Conservation (phyloP, 2,888 invertebrate genomes). For the Ophonus ardosiacus region DNA sequence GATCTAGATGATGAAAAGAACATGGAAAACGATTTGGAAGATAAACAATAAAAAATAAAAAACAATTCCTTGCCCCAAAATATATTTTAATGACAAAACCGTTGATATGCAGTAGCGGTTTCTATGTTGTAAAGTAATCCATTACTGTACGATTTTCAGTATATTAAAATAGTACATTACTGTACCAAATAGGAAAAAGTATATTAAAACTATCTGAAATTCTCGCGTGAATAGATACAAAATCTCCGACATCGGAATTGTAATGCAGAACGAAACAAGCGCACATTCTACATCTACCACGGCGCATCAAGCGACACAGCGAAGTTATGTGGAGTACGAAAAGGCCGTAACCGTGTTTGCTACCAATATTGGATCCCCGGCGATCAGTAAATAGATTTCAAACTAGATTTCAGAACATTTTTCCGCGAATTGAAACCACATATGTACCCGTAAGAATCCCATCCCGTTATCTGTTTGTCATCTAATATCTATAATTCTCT, state of each 20-base stretch:
- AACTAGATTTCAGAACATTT: conserved; percentile 61
- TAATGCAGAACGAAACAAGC: conserved; percentile 40
- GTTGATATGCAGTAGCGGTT: no score
- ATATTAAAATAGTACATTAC: no score
- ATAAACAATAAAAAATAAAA: no score
- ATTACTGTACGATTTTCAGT: no score
- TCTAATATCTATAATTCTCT: conserved; percentile 58
- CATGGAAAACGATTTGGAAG: no score
- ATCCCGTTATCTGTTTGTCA: conserved; percentile 54
- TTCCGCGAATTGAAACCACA: conserved; percentile 55
- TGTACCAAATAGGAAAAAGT: no score
- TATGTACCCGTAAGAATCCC: conserved; percentile 45
- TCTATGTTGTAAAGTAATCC: no score
- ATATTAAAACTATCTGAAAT: neutral
- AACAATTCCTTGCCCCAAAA: no score
- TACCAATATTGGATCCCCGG: conserved; percentile 56
- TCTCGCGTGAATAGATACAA: neutral
- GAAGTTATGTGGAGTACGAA: conserved; percentile 37
- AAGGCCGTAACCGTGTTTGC: conserved; percentile 57
- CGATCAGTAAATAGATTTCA: conserved; percentile 63
- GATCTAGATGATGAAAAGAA: no score
- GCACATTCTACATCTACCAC: neutral
- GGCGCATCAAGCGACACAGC: conserved; percentile 1
- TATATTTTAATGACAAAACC: no score
- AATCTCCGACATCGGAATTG: neutral